Evolutionary conservation across 2,797 vertebrate species (phyloP), one percentile per base, ranked within the genome.

Genomic region (Selene dorsalis): DNA sequence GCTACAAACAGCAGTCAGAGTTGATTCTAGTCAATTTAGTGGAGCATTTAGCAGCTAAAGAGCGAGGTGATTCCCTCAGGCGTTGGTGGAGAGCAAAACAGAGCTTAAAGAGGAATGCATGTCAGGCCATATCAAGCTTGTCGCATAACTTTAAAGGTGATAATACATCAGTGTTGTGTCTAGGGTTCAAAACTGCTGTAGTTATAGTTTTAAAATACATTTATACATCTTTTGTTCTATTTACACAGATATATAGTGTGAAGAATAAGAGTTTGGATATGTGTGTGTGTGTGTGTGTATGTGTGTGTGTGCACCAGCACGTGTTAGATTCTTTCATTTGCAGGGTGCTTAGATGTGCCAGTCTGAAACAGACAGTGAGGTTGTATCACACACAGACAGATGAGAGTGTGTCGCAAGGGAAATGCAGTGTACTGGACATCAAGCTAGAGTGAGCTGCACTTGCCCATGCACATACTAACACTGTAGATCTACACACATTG

Each of bases 351-450:
- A 30, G 30, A 13, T 66, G 45, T 72, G 64, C 26, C n/a, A 26
- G 26, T 47, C 71, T 63, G 57, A 73, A 80, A 59, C 28, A 52
- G 28, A 69, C 58, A 73, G 53, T 2, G 45, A 4, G 3, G 73
- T 39, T 48, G 50, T 60, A 57, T 53, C 52, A 47, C 30, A 57
- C 1, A 32, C 20, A 69, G 48, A 53, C 55, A 73, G 69, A 82
- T 2, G 11, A 77, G 72, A 28, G 28, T 77, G 70, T 38, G 32
- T 82, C 70, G 38, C 28, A 26, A 59, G 65, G 68, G 13, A 55
- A 62, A 80, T 32, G 67, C 47, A 66, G 58, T 53, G 76, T 63
- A 75, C 16, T 17, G 71, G 77, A 78, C 76, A 77, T 85, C 73
- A 82, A 10, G 65, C 85, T 63, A 64, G 63, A 76, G 32, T 56